Base-by-base conservation (phyloP, 30 jellyfish, hydroid and myxozoan species). In the Turritopsis dohrnii region DNA sequence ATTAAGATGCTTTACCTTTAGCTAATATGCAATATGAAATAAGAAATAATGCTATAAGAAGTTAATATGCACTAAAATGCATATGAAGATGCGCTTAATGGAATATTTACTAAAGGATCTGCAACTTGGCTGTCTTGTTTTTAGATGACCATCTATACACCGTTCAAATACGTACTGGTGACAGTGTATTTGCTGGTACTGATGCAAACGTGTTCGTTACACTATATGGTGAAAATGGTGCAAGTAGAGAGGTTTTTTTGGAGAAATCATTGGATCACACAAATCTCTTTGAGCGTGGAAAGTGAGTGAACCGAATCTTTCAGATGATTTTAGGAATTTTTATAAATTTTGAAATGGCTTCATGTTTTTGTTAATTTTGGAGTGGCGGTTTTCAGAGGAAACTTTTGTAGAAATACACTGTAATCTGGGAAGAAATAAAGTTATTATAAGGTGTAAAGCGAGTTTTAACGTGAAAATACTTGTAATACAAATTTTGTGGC, bases 121-220 rank as follows among this genome's bases (percentile, higher is more conserved):
- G n/a, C n/a, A n/a, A n/a, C n/a, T n/a, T n/a, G n/a, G n/a, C n/a
- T 26, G 30, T 69, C 19, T 69, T 21, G 9, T 0, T 69, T 69
- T n/a, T 27, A 69, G 77, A 17, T 27, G 77, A 69, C 0, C 77
- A 19, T 69, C 30, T 21, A 21, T 77, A 77, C 28, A 26, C 71
- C 0, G 18, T 77, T 18, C 1, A 18, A 25, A 19, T 29, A 17
- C 81, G 53, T 29, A 80, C 87, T 41, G 87, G 87, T 52, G 79
- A 80, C 87, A 52, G 26, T 18, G 23, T 0, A 0, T 80, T 53
- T 80, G 79, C 87, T 21, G 87, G 87, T 7, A 80, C 87, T 18
- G 83, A 71, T 52, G 87, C 87, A 13, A 80, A 80, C 27, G 87
- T 80, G 20, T 80, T 71, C 28, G 53, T 80, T 1, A 53, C 79